Evolutionary conservation across 2,888 invertebrate genomes (phyloP).

Genomic region (Margaritifera margaritifera): DNA sequence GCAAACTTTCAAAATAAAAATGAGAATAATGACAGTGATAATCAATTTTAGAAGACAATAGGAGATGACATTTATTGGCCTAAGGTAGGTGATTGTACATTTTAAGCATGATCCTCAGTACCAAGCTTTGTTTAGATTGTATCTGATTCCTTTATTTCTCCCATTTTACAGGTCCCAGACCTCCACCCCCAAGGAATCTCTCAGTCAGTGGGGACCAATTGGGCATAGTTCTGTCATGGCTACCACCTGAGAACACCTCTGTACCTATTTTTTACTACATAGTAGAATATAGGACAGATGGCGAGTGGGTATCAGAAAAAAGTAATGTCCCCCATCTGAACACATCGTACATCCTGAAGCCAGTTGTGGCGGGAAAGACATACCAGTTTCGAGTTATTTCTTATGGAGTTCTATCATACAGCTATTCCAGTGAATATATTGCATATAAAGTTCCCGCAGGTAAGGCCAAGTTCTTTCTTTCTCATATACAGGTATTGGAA

Average conservation of each 20-base stretch:
- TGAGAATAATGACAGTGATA: no score
- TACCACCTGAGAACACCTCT: slow-evolving; percentile 55
- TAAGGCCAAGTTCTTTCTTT: slow-evolving; percentile 8
- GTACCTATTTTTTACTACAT: slow-evolving; percentile 63
- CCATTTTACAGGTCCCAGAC: slow-evolving; percentile 84
- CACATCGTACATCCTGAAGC: slow-evolving; percentile 22
- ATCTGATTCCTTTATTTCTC: neutral
- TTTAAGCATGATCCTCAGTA: neutral
- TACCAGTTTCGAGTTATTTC: slow-evolving; percentile 58
- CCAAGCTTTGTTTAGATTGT: neutral
- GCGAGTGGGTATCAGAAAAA: slow-evolving; percentile 27
- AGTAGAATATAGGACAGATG: slow-evolving; percentile 55
- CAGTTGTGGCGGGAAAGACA: slow-evolving; percentile 21
- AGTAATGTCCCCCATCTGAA: slow-evolving; percentile 35
- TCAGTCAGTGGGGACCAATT: slow-evolving; percentile 91
- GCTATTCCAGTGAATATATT: slow-evolving; percentile 49
- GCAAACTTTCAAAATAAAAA: no score
- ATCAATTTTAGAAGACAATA: no score
- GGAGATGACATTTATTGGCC: no score
- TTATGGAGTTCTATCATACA: slow-evolving; percentile 54
- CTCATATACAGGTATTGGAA: neutral
- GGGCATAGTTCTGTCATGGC: slow-evolving; percentile 85
- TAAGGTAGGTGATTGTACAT: no score
- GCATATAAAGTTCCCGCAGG: slow-evolving; percentile 46
- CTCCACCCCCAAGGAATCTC: slow-evolving; percentile 91